Evolutionary conservation across 2,113 vertebrate genomes (phyloP).

Genomic region (Pseudonaja textilis): DNA sequence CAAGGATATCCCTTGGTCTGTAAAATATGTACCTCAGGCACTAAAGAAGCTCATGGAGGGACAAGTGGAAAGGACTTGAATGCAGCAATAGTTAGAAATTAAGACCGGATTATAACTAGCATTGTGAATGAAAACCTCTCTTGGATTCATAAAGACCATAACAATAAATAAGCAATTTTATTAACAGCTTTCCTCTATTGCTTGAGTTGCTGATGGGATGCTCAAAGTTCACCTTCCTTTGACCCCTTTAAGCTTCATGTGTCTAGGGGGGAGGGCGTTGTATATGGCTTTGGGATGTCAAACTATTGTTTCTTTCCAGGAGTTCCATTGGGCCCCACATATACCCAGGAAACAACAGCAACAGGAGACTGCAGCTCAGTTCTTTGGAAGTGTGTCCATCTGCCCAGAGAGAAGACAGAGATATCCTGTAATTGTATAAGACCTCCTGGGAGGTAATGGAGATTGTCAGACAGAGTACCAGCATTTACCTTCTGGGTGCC

Average conservation of each 20-base stretch:
- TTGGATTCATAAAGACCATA: background rate
- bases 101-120: background rate
- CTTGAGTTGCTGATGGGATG: background rate
- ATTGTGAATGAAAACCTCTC: background rate
- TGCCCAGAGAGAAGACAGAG: background rate
- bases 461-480: background rate
- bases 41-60: background rate
- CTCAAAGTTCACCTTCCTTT: background rate
- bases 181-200: background rate
- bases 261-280: background rate
- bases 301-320: background rate
- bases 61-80: background rate
- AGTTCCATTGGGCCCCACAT: background rate
- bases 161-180: background rate
- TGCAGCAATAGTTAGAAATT: background rate
- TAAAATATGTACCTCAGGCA: background rate
- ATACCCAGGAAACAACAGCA: background rate
- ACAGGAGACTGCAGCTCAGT: background rate
- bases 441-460: background rate
- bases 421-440: background rate
- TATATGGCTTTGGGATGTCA: background rate
- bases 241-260: background rate
- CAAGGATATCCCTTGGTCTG: background rate
- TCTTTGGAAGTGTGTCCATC: background rate
- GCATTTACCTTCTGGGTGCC: background rate